Percentiles rank a stretch among this genome's conserved stretches.
phyloP scores from a whole-genome alignment of 2,888 invertebrate species.

The Venustoraphidia nigricollis region DNA sequence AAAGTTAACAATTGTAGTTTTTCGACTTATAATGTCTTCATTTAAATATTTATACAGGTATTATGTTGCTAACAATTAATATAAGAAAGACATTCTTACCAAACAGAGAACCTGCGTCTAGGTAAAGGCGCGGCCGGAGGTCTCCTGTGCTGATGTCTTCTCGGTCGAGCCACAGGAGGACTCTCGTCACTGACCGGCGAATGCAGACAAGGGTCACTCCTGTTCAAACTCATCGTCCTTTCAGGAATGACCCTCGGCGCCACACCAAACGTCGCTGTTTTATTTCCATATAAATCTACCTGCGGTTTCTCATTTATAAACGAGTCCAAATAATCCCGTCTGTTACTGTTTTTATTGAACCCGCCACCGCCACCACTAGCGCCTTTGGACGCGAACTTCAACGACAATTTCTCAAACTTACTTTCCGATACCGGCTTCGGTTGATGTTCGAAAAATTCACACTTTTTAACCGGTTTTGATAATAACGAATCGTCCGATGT shows the following conservation, averaged over 20 bases:
- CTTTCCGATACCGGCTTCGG: background rate
- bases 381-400: conserved; percentile 1
- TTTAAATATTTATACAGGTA: too few species aligned
- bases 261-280: background rate
- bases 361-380: background rate
- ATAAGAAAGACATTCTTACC: background rate
- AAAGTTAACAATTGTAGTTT: too few species aligned
- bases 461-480: too few species aligned
- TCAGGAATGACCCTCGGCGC: background rate
- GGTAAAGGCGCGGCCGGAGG: conserved; percentile 6
- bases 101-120: conserved; percentile 4
- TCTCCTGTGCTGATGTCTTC: background rate
- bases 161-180: background rate
- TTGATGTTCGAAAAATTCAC: too few species aligned
- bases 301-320: conserved; percentile 3
- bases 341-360: too few species aligned
- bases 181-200: background rate
- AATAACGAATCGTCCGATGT: too few species aligned
- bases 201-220: conserved; percentile 5
- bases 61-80: too few species aligned
- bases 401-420: conserved; percentile 1
- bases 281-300: background rate
- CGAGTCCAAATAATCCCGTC: conserved; percentile 2
- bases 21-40: too few species aligned
- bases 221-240: conserved; percentile 1